Evolutionary conservation across 2,113 vertebrate species (phyloP).

Genomic region (Enhydra lutris): DNA sequence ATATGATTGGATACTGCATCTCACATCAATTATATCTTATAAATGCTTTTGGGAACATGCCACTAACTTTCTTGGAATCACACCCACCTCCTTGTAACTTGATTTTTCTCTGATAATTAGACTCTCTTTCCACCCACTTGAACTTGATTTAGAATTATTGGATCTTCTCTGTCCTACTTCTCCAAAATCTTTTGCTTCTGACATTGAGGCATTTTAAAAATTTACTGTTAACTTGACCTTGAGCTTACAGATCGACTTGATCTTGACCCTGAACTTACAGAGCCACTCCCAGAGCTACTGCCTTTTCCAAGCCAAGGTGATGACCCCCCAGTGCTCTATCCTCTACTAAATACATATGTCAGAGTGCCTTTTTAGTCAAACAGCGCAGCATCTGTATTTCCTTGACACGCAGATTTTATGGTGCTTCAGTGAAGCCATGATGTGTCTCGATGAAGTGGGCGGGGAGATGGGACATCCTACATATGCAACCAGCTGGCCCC

Average conservation of each 20-base stretch:
- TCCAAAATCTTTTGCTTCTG: not conserved
- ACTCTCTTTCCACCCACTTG: not conserved
- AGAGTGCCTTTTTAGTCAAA: not conserved
- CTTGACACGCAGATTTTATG: not conserved
- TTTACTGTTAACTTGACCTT: not conserved
- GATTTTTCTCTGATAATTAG: not conserved
- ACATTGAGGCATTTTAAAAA: not conserved
- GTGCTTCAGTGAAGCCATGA: not conserved
- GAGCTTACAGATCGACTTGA: not conserved
- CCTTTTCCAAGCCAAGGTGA: not conserved
- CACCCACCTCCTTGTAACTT: not conserved
- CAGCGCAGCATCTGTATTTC: not conserved
- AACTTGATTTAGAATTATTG: not conserved
- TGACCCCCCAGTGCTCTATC: not conserved
- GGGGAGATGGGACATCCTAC: constrained; percentile 72
- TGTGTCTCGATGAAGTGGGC: constrained; percentile 35
- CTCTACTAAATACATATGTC: not conserved
- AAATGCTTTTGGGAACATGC: not conserved
- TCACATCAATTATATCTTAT: not conserved
- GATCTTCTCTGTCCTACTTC: not conserved
- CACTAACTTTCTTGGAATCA: constrained; percentile 23
- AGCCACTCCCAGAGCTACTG: not conserved
- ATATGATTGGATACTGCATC: not conserved
- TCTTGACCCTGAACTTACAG: not conserved
- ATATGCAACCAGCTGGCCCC: constrained; percentile 66